These are phyloP conservation scores for Mastigias papua DNA, from an alignment of 30 jellyfish, hydroid and myxozoan species.

Conservation along the genomic window DNA sequence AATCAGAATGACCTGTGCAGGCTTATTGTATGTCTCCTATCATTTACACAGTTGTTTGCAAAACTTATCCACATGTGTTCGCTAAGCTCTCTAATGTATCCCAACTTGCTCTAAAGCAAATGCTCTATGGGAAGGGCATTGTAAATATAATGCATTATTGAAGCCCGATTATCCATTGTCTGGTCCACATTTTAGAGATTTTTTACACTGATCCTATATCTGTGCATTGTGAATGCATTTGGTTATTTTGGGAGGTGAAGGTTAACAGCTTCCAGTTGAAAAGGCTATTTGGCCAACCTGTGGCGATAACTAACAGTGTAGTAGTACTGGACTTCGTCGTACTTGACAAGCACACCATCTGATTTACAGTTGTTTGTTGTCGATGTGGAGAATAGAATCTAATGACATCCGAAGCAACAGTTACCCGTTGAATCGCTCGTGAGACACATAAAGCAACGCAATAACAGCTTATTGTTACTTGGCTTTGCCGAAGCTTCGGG, in stretches of 20 bases:
- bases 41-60: constrained; percentile 46
- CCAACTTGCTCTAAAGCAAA: constrained; percentile 1
- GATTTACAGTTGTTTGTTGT: constrained; percentile 15
- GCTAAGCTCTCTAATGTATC: constrained; percentile 27
- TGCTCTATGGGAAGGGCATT: constrained; percentile 23
- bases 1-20: constrained; percentile 36
- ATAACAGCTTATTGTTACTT: not conserved
- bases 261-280: not conserved
- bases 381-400: not conserved
- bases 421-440: constrained; percentile 2
- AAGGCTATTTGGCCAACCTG: not conserved
- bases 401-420: constrained; percentile 53
- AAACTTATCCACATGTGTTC: constrained; percentile 29
- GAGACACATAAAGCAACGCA: not conserved
- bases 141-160: not conserved
- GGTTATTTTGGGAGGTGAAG: not conserved
- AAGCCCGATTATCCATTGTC: constrained; percentile 30
- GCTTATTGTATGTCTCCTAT: not conserved
- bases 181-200: constrained; percentile 8
- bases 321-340: not conserved
- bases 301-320: not conserved
- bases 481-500: constrained; percentile 30
- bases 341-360: not conserved
- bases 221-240: not conserved
- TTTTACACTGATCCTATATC: not conserved